Base-by-base conservation (phyloP, 2,888 invertebrate genomes). In the Tinea trinotella region DNA sequence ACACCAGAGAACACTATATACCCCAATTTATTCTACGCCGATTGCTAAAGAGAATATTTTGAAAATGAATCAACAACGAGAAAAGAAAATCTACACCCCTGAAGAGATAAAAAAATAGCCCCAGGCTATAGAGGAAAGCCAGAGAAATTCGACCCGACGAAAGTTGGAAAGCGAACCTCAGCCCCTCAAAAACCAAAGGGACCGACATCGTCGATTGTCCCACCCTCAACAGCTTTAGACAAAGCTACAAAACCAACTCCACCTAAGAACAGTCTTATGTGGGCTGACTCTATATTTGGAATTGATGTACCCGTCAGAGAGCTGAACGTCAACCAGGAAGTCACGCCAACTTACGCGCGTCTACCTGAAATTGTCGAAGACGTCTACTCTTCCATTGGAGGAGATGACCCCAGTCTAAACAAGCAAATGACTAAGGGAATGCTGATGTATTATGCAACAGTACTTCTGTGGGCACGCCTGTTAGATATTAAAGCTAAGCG, bases 221-320 rank as follows among this genome's bases (percentile, higher is more conserved):
- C 55, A 0, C 44, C 52, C 4, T 56, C 56, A 49, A 55, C 55
- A 44, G 53, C 55, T 10, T 10, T 36, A 9, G 57, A 57, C 53
- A 56, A 54, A 55, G 55, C 55, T 2, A 13, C 12, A 30, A 55
- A 52, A 1, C 57, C 57, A 13, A 57, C 57, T 2, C 55, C 55
- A 46, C 56, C 12, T 13, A 57, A 56, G 55, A 57, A 57, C 55
- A 54, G 10, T 35, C 55, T 55, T 20, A 15, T 57, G 49, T 57
- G 56, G 57, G 56, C 60, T 2, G 64, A 66, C 30, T 58, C 61
- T 0, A 60, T 66, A 1, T 64, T 65, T 44, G 63, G 61, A 13
- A 53, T 60, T 6, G 61, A 63, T 46, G 61, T 60, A 0, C 30
- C 56, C 17, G 61, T 62, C 4, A 56, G 59, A 13, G 62, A 63